A percentile compares a stretch with the other conserved stretches of the same genome.
Conservation (phyloP, 2,888 invertebrate species). For the Drosophila neonasuta region DNA sequence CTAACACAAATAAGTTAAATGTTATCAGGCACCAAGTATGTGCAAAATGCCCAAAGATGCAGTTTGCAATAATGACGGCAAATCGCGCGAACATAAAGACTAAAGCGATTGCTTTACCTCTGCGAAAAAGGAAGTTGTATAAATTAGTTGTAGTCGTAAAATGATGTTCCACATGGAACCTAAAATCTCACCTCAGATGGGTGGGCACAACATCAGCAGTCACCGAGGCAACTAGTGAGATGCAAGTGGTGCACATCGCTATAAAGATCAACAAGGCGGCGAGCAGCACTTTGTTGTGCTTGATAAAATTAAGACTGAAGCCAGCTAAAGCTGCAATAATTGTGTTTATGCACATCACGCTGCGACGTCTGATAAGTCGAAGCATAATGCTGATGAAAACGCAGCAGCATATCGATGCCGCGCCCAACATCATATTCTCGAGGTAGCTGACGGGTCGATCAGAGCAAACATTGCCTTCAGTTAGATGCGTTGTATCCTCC, state of each 20-base stretch:
- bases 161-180: neutral
- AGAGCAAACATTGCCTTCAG: neutral
- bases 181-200: constrained; percentile 41
- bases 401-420: neutral
- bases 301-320: constrained; percentile 26
- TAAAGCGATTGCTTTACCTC: constrained; percentile 35
- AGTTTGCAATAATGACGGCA: constrained; percentile 15
- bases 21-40: constrained; percentile 15
- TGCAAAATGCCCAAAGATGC: constrained; percentile 31
- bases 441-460: neutral
- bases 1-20: constrained; percentile 26
- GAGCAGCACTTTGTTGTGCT: neutral
- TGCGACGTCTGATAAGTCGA: constrained; percentile 1
- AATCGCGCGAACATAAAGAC: constrained; percentile 18
- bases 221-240: constrained; percentile 13
- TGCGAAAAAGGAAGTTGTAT: constrained; percentile 2
- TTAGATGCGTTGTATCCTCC: neutral
- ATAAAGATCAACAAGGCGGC: constrained; percentile 16
- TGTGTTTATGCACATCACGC: constrained; percentile 6
- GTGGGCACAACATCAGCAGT: constrained; percentile 53
- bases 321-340: neutral
- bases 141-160: neutral
- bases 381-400: constrained; percentile 11
- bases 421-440: constrained; percentile 19
- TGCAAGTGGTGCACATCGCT: constrained; percentile 3